Evolutionary conservation across 2,888 invertebrate species (phyloP).

Genomic region (Drosophila flavopinicola): DNA sequence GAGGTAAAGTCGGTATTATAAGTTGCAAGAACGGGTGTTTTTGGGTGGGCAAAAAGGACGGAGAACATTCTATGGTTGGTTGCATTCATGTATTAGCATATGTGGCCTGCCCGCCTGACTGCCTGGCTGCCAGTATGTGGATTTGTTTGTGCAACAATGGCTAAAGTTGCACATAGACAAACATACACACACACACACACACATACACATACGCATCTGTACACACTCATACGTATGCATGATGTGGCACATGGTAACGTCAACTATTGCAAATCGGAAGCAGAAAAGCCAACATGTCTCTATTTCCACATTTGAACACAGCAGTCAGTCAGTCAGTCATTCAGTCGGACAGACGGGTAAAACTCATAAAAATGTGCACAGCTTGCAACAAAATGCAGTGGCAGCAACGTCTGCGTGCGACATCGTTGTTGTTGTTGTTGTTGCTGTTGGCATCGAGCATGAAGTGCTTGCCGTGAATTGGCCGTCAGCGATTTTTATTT

Average conservation of each 20-base stretch:
- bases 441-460: conserved; percentile 19
- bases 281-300: conserved; percentile 78
- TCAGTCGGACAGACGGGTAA: conserved; percentile 44
- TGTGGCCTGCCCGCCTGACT: conserved; percentile 46
- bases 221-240: conserved; percentile 10
- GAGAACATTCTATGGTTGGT: conserved; percentile 51
- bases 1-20: conserved; percentile 36
- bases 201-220: background rate
- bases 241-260: conserved; percentile 52
- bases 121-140: conserved; percentile 2
- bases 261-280: conserved; percentile 74
- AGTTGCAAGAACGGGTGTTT: conserved; percentile 71
- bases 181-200: conserved; percentile 14
- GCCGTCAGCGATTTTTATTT: conserved; percentile 70
- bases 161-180: conserved; percentile 35
- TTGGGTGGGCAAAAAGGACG: conserved; percentile 4
- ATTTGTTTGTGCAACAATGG: conserved; percentile 68
- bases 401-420: conserved; percentile 29
- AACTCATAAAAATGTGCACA: conserved; percentile 76
- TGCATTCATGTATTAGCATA: conserved; percentile 75
- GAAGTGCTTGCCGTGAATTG: conserved; percentile 44
- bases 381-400: conserved; percentile 74
- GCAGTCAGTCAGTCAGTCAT: conserved; percentile 55
- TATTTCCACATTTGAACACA: conserved; percentile 70
- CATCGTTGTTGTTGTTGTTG: conserved; percentile 29